Conservation (phyloP, 2,888 invertebrate genomes). For the Leptinotarsa haldemani region DNA sequence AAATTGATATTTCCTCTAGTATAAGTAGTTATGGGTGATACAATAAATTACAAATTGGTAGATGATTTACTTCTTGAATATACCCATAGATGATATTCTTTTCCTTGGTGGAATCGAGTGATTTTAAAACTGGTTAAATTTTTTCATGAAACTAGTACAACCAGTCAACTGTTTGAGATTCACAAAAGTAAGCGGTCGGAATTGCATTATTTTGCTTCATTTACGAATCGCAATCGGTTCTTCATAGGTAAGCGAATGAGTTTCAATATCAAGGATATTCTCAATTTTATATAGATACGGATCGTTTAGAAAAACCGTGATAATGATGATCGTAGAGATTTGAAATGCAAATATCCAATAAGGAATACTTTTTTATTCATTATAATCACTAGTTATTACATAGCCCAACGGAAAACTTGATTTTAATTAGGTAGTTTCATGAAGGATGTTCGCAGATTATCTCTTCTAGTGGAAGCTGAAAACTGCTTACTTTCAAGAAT, state of each 20-base stretch:
- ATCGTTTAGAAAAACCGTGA: background rate
- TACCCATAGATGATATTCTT: background rate
- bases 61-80: background rate
- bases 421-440: background rate
- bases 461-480: background rate
- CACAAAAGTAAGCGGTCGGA: conserved; percentile 33
- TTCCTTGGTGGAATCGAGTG: conserved; percentile 42
- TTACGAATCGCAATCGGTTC: conserved; percentile 11
- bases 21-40: too few relatives aligned
- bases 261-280: conserved; percentile 6
- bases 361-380: background rate
- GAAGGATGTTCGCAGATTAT: background rate
- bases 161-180: conserved; percentile 41
- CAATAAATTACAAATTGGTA: too few relatives aligned
- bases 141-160: conserved; percentile 45
- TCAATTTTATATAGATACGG: background rate
- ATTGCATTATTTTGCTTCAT: conserved; percentile 30
- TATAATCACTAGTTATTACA: background rate
- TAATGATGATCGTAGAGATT: conserved; percentile 14
- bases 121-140: conserved; percentile 46
- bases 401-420: background rate
- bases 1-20: background rate
- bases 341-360: conserved; percentile 4
- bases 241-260: conserved; percentile 3
- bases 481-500: too few relatives aligned